A percentile compares a stretch with the other conserved stretches of the same genome.
These are phyloP conservation scores for Lepus oiostolus DNA, from an alignment of 2,797 vertebrate species.

Conservation along the genomic window DNA sequence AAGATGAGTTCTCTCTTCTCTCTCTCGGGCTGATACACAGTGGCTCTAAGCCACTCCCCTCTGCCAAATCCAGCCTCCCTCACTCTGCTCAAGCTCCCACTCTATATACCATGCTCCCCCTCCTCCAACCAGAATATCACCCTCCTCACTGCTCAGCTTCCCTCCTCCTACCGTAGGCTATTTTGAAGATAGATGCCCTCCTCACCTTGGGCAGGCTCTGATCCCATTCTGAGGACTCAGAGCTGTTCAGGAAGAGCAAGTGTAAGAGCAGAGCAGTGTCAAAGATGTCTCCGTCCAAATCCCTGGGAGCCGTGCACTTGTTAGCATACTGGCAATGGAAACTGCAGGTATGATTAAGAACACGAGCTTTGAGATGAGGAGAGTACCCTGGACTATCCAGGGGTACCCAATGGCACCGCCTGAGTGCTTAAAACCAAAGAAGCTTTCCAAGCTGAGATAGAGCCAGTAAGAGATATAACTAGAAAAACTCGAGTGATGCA, in stretches of 20 bases:
- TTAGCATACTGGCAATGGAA: no score
- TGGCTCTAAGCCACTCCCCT: neutral
- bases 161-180: neutral
- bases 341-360: no score
- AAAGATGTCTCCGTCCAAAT: no score
- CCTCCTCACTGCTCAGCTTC: neutral
- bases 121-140: neutral
- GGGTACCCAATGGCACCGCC: no score
- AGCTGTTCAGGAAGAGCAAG: no score
- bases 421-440: neutral
- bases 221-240: fast-evolving
- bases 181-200: neutral
- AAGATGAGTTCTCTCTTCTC: fast-evolving
- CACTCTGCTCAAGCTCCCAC: neutral
- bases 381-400: no score
- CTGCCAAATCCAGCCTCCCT: neutral
- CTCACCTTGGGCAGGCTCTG: neutral
- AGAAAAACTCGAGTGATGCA: neutral
- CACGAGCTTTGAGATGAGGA: no score
- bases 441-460: neutral
- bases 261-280: no score
- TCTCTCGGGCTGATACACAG: neutral
- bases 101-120: fast-evolving
- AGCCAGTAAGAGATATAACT: neutral
- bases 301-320: no score